These are phyloP conservation scores for Esox masquinongy DNA, from an alignment of 2,797 vertebrate genomes.

Conservation along the genomic window DNA sequence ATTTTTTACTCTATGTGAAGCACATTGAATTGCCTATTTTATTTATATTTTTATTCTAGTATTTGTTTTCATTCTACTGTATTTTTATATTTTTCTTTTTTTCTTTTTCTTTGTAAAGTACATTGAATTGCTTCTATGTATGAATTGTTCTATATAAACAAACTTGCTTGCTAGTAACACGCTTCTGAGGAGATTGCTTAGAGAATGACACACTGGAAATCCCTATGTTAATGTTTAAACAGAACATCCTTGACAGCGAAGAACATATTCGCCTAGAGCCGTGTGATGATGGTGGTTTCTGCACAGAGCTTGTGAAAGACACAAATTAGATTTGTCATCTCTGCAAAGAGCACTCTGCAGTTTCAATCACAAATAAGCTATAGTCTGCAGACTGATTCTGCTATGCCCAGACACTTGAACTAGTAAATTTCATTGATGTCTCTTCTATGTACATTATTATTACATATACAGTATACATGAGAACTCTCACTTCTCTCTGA, in stretches of 20 bases:
- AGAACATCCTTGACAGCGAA: background rate
- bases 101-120: no score
- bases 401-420: background rate
- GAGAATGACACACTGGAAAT: constrained; percentile 1
- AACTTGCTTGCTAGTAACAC: background rate
- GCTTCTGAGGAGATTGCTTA: background rate
- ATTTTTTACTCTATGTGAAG: no score
- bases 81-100: no score
- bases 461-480: no score
- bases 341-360: constrained; percentile 10
- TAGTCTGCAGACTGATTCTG: background rate
- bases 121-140: no score
- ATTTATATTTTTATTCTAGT: no score
- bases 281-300: constrained; percentile 1
- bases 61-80: background rate
- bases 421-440: background rate
- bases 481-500: background rate
- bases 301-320: constrained; percentile 16
- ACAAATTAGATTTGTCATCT: constrained; percentile 27
- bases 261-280: background rate
- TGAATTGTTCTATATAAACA: no score
- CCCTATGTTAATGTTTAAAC: constrained; percentile 20
- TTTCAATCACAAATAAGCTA: constrained; percentile 1
- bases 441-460: background rate
- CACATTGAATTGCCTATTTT: no score